Evolutionary conservation across 2,888 invertebrate species (phyloP).

Genomic region (Drosophila subsilvestris): DNA sequence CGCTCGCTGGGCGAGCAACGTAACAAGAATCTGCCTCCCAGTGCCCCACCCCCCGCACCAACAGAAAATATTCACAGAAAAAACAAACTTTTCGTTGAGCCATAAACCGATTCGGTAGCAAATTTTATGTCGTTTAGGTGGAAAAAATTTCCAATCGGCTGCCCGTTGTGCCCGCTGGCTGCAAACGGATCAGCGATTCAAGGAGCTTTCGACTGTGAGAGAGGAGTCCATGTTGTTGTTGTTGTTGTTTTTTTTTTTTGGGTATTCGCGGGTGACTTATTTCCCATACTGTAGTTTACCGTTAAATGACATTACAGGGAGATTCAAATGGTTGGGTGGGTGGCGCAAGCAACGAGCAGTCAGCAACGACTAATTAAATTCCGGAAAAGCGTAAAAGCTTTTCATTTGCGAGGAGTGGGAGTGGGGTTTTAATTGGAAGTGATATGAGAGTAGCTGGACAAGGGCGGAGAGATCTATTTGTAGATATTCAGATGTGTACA

Average conservation of each 20-base stretch:
- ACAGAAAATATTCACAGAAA: neutral
- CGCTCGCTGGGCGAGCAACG: slow-evolving; percentile 11
- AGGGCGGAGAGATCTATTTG: neutral
- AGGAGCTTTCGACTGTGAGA: neutral
- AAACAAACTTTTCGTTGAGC: slow-evolving; percentile 27
- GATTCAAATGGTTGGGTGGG: slow-evolving; percentile 12
- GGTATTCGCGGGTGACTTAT: neutral
- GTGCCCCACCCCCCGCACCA: too few species aligned
- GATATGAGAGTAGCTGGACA: neutral
- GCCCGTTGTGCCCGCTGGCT: neutral
- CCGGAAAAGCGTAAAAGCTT: neutral
- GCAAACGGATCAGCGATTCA: slow-evolving; percentile 19
- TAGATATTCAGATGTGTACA: too few species aligned
- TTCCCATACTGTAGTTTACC: slow-evolving; percentile 14
- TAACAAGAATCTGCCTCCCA: too few species aligned
- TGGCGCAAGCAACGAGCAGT: neutral
- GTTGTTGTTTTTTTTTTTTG: neutral
- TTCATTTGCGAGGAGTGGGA: slow-evolving; percentile 1
- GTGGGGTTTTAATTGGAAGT: neutral
- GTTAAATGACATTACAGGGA: slow-evolving; percentile 29
- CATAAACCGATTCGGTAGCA: slow-evolving; percentile 49
- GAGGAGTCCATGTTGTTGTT: slow-evolving; percentile 3
- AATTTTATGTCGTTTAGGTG: slow-evolving; percentile 46
- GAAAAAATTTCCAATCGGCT: slow-evolving; percentile 41
- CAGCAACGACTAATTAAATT: slow-evolving; percentile 24